A percentile compares a stretch with the other conserved stretches of the same genome.
Conservation (phyloP, 1,140 invertebrate species). For the Drosophila burlai region DNA sequence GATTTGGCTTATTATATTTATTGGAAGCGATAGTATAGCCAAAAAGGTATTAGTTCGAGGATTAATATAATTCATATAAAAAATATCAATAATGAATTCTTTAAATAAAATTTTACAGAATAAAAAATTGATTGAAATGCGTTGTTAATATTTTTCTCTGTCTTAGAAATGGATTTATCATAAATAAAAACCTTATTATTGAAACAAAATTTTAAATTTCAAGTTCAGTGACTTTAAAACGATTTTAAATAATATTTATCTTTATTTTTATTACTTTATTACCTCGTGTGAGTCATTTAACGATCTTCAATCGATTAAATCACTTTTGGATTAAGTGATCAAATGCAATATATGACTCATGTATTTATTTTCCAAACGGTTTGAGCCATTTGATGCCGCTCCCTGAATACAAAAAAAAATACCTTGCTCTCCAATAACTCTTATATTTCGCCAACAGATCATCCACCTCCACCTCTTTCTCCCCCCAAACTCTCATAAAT, state of each 20-base stretch:
- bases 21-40: no score
- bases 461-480: not conserved
- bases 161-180: no score
- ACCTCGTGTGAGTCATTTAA: not conserved
- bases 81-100: not conserved
- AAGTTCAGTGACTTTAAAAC: no score
- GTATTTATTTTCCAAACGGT: not conserved
- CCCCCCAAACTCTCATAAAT: not conserved
- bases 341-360: slow-evolving; percentile 12
- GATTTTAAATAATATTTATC: not conserved
- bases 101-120: not conserved
- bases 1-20: no score
- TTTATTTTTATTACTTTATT: not conserved
- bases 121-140: no score
- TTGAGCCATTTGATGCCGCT: slow-evolving; percentile 1
- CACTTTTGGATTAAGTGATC: slow-evolving; percentile 1
- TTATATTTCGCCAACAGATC: not conserved
- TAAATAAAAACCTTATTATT: no score
- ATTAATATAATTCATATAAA: not conserved
- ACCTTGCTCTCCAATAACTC: not conserved
- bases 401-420: not conserved
- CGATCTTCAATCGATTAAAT: slow-evolving; percentile 6
- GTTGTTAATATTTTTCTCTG: no score
- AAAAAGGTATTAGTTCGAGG: not conserved
- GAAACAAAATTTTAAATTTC: no score